Evolutionary conservation across 2,113 vertebrate genomes (phyloP), one percentile per base, ranked within the genome.

Genomic region (Chaetops frenatus): DNA sequence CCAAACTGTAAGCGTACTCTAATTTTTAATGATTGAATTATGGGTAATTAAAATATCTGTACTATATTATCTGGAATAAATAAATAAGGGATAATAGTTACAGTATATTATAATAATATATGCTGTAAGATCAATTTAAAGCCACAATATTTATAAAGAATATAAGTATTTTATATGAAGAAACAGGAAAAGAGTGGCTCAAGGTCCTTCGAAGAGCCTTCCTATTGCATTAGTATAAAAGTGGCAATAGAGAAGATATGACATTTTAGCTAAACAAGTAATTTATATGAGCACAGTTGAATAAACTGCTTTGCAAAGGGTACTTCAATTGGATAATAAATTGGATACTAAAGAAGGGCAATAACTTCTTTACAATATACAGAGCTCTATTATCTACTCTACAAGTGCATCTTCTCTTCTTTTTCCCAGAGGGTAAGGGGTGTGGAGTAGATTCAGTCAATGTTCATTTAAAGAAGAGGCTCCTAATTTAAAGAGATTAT

Each of bases 281-380:
- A 62, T 91, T 90, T 71, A 64, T 44, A 77, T 69, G 29, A 82
- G n/a, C 72, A 62, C 64, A 70, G 51, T 42, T 92, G 79, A 97
- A 96, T 94, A 97, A 97, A 96, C 84, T 96, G 80, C 96, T 94
- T 94, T 80, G 92, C 53, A 93, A 97, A 95, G 79, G 12, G 19
- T 83, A 54, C 57, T 96, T 96, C 88, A 95, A 36, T 45, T 50
- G 77, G 79, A 40, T 93, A 88, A 86, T 81, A 53, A 28, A 66
- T 21, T 76, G 54, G 48, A n/a, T 64, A 93, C 91, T 80, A 86
- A 93, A 96, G 54, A 93, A 87, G 36, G 62, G 53, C 73, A 95
- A 90, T 90, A 90, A 92, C 56, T 69, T 94, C 86, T 97, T 98
- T 93, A 94, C 65, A 73, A 81, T 90, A 81, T 57, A 82, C 48